Conservation (phyloP, 2,113 vertebrate species). For the Zingel zingel region DNA sequence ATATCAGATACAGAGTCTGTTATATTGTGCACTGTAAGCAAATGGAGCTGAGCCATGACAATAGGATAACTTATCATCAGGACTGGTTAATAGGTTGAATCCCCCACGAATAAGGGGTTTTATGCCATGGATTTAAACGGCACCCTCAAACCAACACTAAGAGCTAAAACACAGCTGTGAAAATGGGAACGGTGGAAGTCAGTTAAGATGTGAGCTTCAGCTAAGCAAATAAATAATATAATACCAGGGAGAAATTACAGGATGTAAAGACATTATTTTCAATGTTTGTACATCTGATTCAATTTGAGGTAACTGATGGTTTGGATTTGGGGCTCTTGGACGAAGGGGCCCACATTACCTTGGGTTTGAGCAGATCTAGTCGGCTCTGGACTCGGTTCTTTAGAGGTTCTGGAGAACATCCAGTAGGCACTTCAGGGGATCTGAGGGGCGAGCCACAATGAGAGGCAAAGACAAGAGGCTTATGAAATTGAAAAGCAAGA, state of each 20-base stretch:
- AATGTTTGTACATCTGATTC: slow-evolving; percentile 79
- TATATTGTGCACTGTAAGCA: slow-evolving; percentile 39
- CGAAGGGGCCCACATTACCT: slow-evolving; percentile 84
- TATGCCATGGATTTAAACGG: slow-evolving; percentile 55
- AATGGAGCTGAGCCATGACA: slow-evolving; percentile 17
- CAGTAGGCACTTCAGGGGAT: slow-evolving; percentile 86
- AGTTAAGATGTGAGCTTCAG: slow-evolving; percentile 72
- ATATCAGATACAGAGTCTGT: slow-evolving; percentile 14
- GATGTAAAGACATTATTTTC: slow-evolving; percentile 78
- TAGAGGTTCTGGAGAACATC: slow-evolving; percentile 87
- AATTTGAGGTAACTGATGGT: slow-evolving; percentile 74
- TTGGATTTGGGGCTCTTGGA: slow-evolving; percentile 59
- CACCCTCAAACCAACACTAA: slow-evolving; percentile 54
- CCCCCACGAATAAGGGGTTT: slow-evolving; percentile 50
- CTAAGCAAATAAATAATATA: slow-evolving; percentile 80
- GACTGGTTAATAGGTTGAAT: slow-evolving; percentile 60
- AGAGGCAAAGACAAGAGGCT: slow-evolving; percentile 46
- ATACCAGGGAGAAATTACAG: slow-evolving; percentile 79
- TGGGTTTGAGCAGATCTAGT: slow-evolving; percentile 81
- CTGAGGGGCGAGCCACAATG: slow-evolving; percentile 75
- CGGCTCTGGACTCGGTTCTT: slow-evolving; percentile 85
- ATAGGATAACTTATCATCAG: slow-evolving; percentile 39
- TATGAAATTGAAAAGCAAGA: slow-evolving; percentile 43
- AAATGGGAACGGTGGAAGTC: slow-evolving; percentile 75
- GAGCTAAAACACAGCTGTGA: slow-evolving; percentile 80